Conservation (phyloP, 2,797 vertebrate species). For the Centropyge bicolor region DNA sequence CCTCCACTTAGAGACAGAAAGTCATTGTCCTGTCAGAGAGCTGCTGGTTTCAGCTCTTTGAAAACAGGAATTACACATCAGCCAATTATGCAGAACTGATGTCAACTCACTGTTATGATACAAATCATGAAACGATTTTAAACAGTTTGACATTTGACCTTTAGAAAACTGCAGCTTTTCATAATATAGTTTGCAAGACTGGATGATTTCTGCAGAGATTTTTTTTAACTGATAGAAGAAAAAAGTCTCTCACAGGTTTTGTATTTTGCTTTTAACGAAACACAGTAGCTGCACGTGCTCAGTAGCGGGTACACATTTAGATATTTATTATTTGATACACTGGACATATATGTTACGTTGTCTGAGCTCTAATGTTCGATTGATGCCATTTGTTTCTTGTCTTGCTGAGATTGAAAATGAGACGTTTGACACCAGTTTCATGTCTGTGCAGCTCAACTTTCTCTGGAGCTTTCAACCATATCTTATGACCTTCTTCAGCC, state of each 20-base stretch:
- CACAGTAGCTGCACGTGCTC: neutral
- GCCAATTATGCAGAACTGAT: neutral
- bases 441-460: neutral
- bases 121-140: neutral
- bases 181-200: neutral
- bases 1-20: neutral
- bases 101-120: neutral
- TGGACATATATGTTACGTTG: conserved; percentile 2
- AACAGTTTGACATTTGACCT: too few relatives aligned
- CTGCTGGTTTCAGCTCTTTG: conserved; percentile 73
- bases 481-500: neutral
- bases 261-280: neutral
- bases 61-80: neutral
- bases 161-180: neutral
- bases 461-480: neutral
- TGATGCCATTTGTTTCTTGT: neutral
- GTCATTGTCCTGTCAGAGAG: conserved; percentile 27
- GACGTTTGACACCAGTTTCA: neutral
- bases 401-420: neutral
- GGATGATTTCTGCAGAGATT: neutral
- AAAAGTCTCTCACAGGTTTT: too few relatives aligned
- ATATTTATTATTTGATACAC: conserved; percentile 28
- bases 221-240: neutral
- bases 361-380: too few relatives aligned
- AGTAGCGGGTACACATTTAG: neutral